Evolutionary conservation across 2,888 invertebrate species (phyloP), one percentile per base, ranked within the genome.

Genomic region (Erebia palarica): DNA sequence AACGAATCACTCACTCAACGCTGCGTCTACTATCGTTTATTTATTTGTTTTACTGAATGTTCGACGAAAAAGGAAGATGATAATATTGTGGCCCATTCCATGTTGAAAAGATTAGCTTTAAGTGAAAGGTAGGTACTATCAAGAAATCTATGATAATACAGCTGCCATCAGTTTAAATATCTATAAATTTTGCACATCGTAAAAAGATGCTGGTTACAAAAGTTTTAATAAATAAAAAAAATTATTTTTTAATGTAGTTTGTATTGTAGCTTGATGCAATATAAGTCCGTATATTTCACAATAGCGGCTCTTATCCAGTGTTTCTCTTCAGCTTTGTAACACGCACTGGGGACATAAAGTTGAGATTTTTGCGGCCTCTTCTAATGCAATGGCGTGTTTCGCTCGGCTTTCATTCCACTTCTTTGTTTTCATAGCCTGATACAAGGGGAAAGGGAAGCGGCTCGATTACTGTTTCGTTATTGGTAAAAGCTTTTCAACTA

Each of bases 301-400:
- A 55, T 18, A 36, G 18, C 65, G 68, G 70, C 80, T 80, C 76
- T 73, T 71, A 77, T 73, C 76, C 74, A 79, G 79, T 82, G 81
- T 82, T 78, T 79, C 79, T 73, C 70, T 80, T 79, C 81, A 82
- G 81, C 82, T 83, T 82, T 73, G 76, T 73, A 70, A 70, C 72
- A 76, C 75, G 85, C 86, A 86, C 82, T 76, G 75, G 79, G 79
- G 76, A 82, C 79, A 78, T 85, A 84, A 83, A 81, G 80, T 81
- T 76, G 77, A 82, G 82, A 84, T 86, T 84, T 83, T 83, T 85
- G 82, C 79, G 79, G 79, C 79, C 78, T 79, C 79, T 76, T 74
- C 72, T 76, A 79, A 80, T 79, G 77, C 79, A 75, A 78, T 78
- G 75, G 76, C 73, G 69, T 75, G 71, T 74, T 69, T 73, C 53